Conservation (phyloP, 2,888 invertebrate species). For the Philaethria dido region DNA sequence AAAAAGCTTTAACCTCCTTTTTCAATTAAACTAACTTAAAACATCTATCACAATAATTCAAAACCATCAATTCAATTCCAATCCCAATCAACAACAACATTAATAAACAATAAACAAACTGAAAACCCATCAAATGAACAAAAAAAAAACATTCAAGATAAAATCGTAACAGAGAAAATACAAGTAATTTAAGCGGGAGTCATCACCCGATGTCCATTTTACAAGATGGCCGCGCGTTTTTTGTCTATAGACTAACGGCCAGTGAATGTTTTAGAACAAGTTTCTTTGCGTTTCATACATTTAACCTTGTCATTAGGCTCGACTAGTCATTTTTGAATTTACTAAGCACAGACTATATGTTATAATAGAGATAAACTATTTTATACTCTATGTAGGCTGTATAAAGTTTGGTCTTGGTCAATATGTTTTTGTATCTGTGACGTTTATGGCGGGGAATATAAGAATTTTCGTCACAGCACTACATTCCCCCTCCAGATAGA, state of each 20-base stretch:
- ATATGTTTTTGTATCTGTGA: conserved; percentile 25
- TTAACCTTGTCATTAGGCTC: conserved; percentile 58
- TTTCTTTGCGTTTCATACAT: conserved; percentile 56
- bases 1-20: too few species aligned
- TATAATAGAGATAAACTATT: conserved; percentile 6
- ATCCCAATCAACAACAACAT: conserved; percentile 1
- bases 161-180: conserved; percentile 32
- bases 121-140: not conserved
- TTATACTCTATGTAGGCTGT: not conserved
- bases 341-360: conserved; percentile 43
- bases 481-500: conserved; percentile 51
- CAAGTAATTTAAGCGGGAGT: conserved; percentile 47
- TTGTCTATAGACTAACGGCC: conserved; percentile 55
- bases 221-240: conserved; percentile 53
- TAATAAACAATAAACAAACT: conserved; percentile 13
- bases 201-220: conserved; percentile 48
- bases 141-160: conserved; percentile 16
- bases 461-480: conserved; percentile 51
- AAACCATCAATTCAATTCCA: too few species aligned
- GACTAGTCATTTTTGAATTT: conserved; percentile 53
- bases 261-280: conserved; percentile 55
- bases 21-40: too few species aligned
- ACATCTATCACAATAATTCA: too few species aligned
- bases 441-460: conserved; percentile 35
- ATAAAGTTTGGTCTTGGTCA: conserved; percentile 37